Evolutionary conservation across 2,888 invertebrate species (phyloP).

Genomic region (Agrotis exclamationis): DNA sequence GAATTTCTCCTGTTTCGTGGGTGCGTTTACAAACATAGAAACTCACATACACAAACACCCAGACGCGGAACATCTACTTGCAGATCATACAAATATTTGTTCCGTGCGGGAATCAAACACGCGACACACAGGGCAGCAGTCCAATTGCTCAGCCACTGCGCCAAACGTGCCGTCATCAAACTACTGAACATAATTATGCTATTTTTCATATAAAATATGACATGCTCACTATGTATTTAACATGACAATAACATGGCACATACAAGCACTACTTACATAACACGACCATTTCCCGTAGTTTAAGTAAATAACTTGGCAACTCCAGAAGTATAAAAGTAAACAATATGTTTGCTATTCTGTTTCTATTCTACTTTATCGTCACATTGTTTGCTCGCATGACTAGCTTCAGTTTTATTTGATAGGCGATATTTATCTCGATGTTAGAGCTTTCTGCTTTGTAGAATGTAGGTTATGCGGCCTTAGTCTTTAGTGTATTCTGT

Average conservation of each 20-base stretch:
- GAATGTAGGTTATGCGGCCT: not conserved
- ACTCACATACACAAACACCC: too few relatives aligned
- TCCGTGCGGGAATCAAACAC: too few relatives aligned
- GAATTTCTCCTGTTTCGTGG: too few relatives aligned
- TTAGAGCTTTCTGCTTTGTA: slow-evolving; percentile 10
- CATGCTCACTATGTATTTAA: not conserved
- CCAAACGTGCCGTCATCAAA: too few relatives aligned
- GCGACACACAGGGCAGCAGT: too few relatives aligned
- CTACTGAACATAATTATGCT: too few relatives aligned
- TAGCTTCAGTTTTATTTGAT: slow-evolving; percentile 53
- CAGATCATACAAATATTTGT: too few relatives aligned
- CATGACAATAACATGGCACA: slow-evolving; percentile 28
- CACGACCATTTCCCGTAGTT: slow-evolving; percentile 29
- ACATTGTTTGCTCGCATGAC: slow-evolving; percentile 42
- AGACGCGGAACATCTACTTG: too few relatives aligned
- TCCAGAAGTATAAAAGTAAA: slow-evolving; percentile 54
- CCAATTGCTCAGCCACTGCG: too few relatives aligned
- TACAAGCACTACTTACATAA: slow-evolving; percentile 40
- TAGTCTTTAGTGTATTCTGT: not conserved
- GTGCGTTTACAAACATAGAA: too few relatives aligned
- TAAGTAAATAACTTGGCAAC: slow-evolving; percentile 54
- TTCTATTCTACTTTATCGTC: slow-evolving; percentile 54
- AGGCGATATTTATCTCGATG: slow-evolving; percentile 45
- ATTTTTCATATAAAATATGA: too few relatives aligned
- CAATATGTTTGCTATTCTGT: slow-evolving; percentile 57